Conservation (phyloP, 1,140 invertebrate species). For the Ladona fulva region DNA sequence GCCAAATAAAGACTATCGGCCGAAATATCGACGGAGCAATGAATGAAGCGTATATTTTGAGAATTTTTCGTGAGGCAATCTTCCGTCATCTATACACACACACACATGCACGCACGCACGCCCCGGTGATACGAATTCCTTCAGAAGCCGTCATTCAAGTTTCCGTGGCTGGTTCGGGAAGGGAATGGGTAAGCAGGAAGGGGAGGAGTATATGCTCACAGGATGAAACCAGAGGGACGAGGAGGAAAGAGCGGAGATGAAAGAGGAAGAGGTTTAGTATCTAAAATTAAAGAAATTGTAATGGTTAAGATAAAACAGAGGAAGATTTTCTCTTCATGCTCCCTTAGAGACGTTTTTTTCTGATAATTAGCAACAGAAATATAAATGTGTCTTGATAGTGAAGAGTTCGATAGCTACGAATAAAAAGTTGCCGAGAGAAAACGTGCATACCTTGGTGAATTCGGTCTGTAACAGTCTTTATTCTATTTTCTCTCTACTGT, state of each 20-base stretch:
- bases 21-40: background rate
- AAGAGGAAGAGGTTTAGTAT: background rate
- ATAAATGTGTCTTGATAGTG: too few relatives aligned
- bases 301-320: too few relatives aligned
- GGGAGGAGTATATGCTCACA: background rate
- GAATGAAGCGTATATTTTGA: background rate
- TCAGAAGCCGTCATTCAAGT: conserved; percentile 4
- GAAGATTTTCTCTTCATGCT: too few relatives aligned
- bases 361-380: too few relatives aligned
- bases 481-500: too few relatives aligned
- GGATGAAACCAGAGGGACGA: background rate
- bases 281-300: too few relatives aligned
- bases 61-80: background rate
- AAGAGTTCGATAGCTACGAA: too few relatives aligned
- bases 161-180: background rate
- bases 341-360: too few relatives aligned
- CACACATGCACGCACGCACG: background rate
- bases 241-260: background rate
- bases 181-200: background rate
- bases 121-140: background rate
- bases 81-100: background rate
- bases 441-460: too few relatives aligned
- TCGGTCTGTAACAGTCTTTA: too few relatives aligned
- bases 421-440: too few relatives aligned
- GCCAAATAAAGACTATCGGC: too few relatives aligned